Evolutionary conservation across 2,113 vertebrate genomes (phyloP).

Genomic region (Peromyscus maniculatus): DNA sequence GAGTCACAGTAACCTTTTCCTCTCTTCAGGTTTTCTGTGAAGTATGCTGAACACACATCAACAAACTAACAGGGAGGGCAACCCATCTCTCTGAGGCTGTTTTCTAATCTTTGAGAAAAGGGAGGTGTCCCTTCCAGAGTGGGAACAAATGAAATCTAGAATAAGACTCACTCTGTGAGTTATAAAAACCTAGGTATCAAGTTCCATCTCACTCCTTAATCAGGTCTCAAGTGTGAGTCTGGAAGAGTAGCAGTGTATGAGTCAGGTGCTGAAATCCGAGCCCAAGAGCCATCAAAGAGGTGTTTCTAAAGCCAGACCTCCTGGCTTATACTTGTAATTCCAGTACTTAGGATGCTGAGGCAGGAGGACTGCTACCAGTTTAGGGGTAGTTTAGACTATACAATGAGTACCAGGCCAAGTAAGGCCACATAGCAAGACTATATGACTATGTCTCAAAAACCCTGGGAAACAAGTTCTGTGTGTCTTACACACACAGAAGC

Average conservation of each 20-base stretch:
- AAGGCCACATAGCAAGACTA: not conserved
- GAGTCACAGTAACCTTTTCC: not conserved
- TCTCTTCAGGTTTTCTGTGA: not conserved
- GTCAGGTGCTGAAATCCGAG: not conserved
- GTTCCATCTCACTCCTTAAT: not conserved
- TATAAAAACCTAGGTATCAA: not conserved
- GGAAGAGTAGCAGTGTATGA: not conserved
- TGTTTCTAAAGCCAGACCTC: not conserved
- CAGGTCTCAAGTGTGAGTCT: not conserved
- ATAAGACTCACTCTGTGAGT: not conserved
- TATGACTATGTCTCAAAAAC: not conserved
- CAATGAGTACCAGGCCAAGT: not conserved
- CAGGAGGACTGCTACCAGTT: not conserved
- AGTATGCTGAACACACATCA: accelerated
- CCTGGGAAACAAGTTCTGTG: not conserved
- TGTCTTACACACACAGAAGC: not conserved
- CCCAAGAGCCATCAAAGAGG: not conserved
- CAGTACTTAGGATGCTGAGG: not conserved
- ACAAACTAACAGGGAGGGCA: too few relatives aligned
- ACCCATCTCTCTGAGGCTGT: not conserved
- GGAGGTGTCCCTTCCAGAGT: not conserved
- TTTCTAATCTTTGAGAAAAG: not conserved
- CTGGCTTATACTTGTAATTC: not conserved
- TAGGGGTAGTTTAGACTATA: not conserved
- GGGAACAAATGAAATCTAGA: not conserved